Evolutionary conservation across 2,888 invertebrate species (phyloP).

Genomic region (Eutolmus rufibarbis): DNA sequence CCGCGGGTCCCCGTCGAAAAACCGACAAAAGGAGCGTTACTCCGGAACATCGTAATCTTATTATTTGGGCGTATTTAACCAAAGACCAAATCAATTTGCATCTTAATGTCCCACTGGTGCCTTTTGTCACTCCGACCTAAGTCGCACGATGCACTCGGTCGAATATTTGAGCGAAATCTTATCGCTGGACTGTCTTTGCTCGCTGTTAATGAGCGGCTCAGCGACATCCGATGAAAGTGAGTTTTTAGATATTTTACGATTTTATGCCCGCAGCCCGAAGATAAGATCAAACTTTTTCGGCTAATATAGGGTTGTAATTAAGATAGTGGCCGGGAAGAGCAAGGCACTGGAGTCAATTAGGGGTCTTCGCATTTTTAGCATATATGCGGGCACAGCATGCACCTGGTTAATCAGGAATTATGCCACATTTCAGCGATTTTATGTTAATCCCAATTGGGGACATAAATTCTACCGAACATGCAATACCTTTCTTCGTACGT

Average conservation of each 20-base stretch:
- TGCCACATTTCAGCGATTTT: neutral
- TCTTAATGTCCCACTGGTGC: conserved; percentile 38
- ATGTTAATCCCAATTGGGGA: neutral
- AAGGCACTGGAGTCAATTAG: neutral
- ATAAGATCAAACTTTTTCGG: conserved; percentile 25
- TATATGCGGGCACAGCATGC: neutral
- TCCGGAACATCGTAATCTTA: conserved; percentile 8
- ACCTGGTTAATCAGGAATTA: conserved; percentile 2
- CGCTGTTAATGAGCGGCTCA: conserved; percentile 21
- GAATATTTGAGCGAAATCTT: neutral
- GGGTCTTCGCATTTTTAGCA: neutral
- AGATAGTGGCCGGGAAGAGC: neutral
- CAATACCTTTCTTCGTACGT: neutral
- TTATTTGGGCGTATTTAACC: conserved; percentile 9
- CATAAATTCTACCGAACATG: neutral
- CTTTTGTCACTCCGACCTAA: conserved; percentile 34
- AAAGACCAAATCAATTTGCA: conserved; percentile 45
- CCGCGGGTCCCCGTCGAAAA: neutral
- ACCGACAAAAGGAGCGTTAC: neutral
- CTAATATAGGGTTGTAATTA: conserved; percentile 20
- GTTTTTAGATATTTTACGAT: conserved; percentile 32
- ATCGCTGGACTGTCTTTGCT: neutral
- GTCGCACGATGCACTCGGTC: neutral
- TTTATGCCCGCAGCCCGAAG: neutral
- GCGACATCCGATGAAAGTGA: conserved; percentile 1